Percentiles rank a stretch among this genome's conserved stretches.
Evolutionary conservation across 1,140 invertebrate species (phyloP).

Genomic region (Listronotus oregonensis): DNA sequence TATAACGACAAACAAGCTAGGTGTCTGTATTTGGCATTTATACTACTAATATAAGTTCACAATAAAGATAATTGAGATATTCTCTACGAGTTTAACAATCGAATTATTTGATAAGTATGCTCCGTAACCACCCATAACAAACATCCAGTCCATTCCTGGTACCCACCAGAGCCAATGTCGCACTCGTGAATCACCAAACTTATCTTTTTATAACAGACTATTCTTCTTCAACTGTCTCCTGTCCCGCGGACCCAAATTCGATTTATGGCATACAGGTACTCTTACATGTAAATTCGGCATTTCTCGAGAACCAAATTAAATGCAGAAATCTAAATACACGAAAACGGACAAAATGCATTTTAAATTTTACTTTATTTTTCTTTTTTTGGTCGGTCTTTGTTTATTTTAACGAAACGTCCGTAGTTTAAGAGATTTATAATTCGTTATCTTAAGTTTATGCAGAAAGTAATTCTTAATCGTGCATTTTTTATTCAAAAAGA

Average conservation of each 20-base stretch:
- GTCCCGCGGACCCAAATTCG: conserved; percentile 26
- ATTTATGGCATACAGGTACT: conserved; percentile 42
- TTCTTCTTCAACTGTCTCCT: conserved; percentile 42
- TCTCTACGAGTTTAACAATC: too few relatives aligned
- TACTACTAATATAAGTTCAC: too few relatives aligned
- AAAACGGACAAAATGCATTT: conserved; percentile 35
- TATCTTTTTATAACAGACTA: conserved; percentile 43
- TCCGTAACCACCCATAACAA: too few relatives aligned
- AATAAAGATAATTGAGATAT: too few relatives aligned
- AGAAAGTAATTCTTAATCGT: neutral
- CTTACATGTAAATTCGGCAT: conserved; percentile 44
- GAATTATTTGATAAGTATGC: too few relatives aligned
- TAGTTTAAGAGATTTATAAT: conserved; percentile 18
- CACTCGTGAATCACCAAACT: conserved; percentile 43
- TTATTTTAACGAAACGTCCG: conserved; percentile 27
- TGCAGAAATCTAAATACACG: conserved; percentile 41
- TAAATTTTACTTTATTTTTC: conserved; percentile 25
- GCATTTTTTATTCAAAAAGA: neutral
- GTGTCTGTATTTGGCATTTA: too few relatives aligned
- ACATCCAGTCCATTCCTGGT: conserved; percentile 13
- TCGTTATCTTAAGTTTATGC: conserved; percentile 21
- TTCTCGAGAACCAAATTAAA: conserved; percentile 39
- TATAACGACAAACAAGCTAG: too few relatives aligned
- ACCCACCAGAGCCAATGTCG: conserved; percentile 27
- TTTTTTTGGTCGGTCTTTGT: conserved; percentile 26